These are phyloP conservation scores for Antheraea assamensis DNA, from an alignment of 2,888 invertebrate species.

Conservation along the genomic window DNA sequence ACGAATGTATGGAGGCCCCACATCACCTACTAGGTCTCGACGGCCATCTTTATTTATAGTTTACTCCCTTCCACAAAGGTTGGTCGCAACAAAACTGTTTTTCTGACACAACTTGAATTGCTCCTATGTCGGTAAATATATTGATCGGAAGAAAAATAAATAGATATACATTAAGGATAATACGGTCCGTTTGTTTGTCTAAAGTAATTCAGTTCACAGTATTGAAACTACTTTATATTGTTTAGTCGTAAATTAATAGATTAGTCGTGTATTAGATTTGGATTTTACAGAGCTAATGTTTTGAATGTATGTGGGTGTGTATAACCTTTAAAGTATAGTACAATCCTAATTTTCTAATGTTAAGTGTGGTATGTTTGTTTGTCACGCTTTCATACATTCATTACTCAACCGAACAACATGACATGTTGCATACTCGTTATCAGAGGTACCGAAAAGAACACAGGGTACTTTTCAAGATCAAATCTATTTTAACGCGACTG, in stretches of 20 bases:
- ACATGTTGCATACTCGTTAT: no score
- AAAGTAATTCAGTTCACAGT: background rate
- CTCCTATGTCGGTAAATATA: slow-evolving; percentile 17
- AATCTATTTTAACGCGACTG: no score
- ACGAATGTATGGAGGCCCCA: slow-evolving; percentile 23
- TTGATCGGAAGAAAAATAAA: slow-evolving; percentile 6
- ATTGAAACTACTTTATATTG: background rate
- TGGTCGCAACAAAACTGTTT: slow-evolving; percentile 23
- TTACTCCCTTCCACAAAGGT: slow-evolving; percentile 36
- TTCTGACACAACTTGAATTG: slow-evolving; percentile 17
- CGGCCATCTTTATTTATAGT: slow-evolving; percentile 50
- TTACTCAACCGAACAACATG: no score
- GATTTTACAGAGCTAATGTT: no score
- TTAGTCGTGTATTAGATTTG: no score
- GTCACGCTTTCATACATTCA: no score
- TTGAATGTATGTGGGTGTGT: no score
- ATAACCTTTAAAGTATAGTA: no score
- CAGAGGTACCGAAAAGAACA: no score
- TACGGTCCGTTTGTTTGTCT: background rate
- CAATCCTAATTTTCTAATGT: no score
- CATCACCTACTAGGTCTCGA: slow-evolving; percentile 35
- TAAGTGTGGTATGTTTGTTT: no score
- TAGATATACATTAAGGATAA: slow-evolving; percentile 10
- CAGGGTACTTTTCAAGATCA: no score
- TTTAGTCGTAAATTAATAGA: background rate